These are phyloP conservation scores for Catagonus wagneri DNA, from an alignment of 2,113 vertebrate species.

Conservation along the genomic window DNA sequence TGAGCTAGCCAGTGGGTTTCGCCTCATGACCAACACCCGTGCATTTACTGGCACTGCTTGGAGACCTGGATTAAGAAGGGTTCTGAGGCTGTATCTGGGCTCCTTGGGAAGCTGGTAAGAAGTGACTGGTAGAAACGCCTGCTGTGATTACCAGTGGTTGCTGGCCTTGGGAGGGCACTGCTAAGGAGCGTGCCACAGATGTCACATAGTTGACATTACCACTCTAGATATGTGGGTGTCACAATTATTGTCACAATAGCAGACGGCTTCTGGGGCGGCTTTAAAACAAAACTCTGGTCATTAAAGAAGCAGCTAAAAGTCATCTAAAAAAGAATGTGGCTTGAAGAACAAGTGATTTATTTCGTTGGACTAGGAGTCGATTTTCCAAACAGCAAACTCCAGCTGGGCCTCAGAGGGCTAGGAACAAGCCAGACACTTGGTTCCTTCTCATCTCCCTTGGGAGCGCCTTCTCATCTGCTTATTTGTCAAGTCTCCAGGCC, in stretches of 20 bases:
- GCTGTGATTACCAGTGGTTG: neutral
- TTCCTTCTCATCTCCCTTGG: neutral
- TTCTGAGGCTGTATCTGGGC: neutral
- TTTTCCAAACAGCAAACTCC: neutral
- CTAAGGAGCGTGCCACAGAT: neutral
- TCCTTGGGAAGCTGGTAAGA: neutral
- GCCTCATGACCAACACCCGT: neutral
- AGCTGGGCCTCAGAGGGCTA: accelerated
- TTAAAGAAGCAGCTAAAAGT: neutral
- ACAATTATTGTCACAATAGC: neutral
- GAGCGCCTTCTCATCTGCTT: neutral
- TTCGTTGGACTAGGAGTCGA: neutral
- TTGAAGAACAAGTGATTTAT: neutral
- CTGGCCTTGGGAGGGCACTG: neutral
- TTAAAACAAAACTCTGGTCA: neutral
- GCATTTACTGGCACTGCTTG: neutral
- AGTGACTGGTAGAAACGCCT: neutral
- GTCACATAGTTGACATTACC: neutral
- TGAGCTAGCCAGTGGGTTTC: neutral
- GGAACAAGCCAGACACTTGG: neutral
- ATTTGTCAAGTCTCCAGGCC: neutral
- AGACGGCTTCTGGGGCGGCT: neutral
- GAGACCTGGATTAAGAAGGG: neutral
- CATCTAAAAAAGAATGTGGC: neutral
- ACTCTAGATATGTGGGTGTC: neutral